Evolutionary conservation across 2,113 vertebrate genomes (phyloP), one percentile per base, ranked within the genome.

Genomic region (Myrmophylax atrothorax): DNA sequence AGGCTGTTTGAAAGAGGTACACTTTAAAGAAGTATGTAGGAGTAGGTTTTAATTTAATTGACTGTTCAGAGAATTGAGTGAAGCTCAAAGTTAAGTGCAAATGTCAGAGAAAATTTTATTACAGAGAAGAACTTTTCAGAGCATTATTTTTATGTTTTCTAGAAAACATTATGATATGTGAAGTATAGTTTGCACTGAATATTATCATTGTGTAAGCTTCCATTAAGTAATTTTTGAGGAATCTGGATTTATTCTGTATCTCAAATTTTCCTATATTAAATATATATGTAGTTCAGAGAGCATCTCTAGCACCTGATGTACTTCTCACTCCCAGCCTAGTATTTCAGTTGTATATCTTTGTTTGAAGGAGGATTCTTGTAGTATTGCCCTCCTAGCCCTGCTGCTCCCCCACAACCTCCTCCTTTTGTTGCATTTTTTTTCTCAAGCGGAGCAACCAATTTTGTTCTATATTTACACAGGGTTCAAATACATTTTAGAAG

Each of bases 381-480:
- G 9, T 10, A 38, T 40, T 56, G 8, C 8, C 1, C 2, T 1
- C 12, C 18, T 31, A 9, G 7, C 6, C 18, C 20, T 8, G 10
- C 23, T 8, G 8, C 25, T 24, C 20, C 35, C 37, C 11, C 22
- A 42, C 22, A 24, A 25, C 3, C 3, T 18, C 6, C 6, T 16
- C 4, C 0, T 14, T 3, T 33, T 55, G 14, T 50, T 83, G 68
- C 31, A 35, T 78, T 14, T 3, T 79, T 75, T 33, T 12, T 7
- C 17, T 66, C n/a, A 53, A 69, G 25, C 16, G 88, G 40, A 83
- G n/a, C 10, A 64, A 49, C 5, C 10, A 50, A 7, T 58, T 83
- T 90, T 42, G 10, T 47, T 94, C 15, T 69, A 73, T 79, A 84
- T 83, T 55, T 69, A 4, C 18, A n/a, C 6, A 31, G 18, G 11